Percentiles rank a stretch among this genome's conserved stretches.
phyloP scores from a whole-genome alignment of 2,113 vertebrate genomes.

The Edolisoma coerulescens region DNA sequence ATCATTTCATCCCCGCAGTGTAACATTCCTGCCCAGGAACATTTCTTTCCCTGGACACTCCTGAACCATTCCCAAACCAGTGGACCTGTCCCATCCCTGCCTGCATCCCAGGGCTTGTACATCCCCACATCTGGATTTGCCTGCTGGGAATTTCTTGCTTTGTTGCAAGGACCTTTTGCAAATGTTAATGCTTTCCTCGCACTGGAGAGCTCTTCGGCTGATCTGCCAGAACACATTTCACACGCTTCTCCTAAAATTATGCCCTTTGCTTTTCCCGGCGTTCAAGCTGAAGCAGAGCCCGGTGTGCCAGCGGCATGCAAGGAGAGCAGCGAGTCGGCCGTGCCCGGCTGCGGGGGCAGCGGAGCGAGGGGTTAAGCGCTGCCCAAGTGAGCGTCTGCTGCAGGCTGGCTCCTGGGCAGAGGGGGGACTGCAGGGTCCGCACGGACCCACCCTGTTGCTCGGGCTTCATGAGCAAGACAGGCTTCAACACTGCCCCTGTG shows the following conservation, averaged over 20 bases:
- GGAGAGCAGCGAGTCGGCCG: not conserved
- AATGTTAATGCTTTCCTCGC: constrained; percentile 61
- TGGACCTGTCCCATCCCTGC: not conserved
- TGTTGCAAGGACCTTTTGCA: constrained; percentile 53
- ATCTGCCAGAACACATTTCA: constrained; percentile 67
- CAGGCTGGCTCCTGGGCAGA: not conserved
- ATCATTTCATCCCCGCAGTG: not conserved
- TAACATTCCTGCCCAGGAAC: not conserved
- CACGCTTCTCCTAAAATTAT: constrained; percentile 59
- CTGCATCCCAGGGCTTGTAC: not conserved
- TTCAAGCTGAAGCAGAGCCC: not conserved
- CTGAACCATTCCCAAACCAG: not conserved
- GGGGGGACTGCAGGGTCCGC: not conserved
- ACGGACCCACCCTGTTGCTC: not conserved
- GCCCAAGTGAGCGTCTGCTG: not conserved
- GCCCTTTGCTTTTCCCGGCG: constrained; percentile 31
- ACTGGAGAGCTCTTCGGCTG: constrained; percentile 33
- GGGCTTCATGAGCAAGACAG: not conserved
- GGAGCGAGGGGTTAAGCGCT: not conserved
- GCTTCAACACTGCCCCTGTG: not conserved
- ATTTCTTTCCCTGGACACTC: not conserved
- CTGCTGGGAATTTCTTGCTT: not conserved
- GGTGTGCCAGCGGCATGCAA: not conserved
- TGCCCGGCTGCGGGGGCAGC: not conserved
- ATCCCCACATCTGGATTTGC: constrained; percentile 4